Conservation (phyloP, 2,888 invertebrate species). For the Apodemia duryi region DNA sequence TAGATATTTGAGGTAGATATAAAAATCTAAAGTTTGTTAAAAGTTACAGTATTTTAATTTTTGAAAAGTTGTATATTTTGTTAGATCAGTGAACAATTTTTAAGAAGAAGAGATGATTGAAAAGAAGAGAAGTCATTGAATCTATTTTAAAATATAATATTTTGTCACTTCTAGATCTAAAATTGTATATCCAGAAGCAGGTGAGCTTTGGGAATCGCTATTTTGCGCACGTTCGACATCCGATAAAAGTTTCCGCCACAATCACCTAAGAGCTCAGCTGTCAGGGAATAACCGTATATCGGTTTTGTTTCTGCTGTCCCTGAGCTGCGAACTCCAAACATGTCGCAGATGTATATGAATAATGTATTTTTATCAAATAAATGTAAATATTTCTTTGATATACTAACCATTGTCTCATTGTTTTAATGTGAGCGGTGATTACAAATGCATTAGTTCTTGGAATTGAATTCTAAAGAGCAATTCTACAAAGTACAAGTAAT, state of each 20-base stretch:
- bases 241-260: conserved; percentile 80
- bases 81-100: too few species aligned
- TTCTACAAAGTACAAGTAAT: too few species aligned
- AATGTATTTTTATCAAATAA: conserved; percentile 20
- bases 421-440: too few species aligned
- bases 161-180: conserved; percentile 14
- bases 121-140: too few species aligned
- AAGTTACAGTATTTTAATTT: too few species aligned
- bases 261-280: conserved; percentile 80
- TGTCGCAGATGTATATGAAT: conserved; percentile 20
- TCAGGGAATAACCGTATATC: conserved; percentile 77
- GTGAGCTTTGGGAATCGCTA: conserved; percentile 73
- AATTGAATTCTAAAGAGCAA: too few species aligned
- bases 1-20: too few species aligned
- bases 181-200: conserved; percentile 45
- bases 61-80: too few species aligned
- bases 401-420: neutral
- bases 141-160: neutral
- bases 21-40: too few species aligned
- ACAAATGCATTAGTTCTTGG: too few species aligned
- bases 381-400: neutral
- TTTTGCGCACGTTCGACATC: conserved; percentile 77
- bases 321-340: conserved; percentile 36
- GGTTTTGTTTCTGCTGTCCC: conserved; percentile 70
- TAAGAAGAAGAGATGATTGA: too few species aligned